Base-by-base conservation (phyloP, 2,888 invertebrate species). In the Ennomos quercinarius region DNA sequence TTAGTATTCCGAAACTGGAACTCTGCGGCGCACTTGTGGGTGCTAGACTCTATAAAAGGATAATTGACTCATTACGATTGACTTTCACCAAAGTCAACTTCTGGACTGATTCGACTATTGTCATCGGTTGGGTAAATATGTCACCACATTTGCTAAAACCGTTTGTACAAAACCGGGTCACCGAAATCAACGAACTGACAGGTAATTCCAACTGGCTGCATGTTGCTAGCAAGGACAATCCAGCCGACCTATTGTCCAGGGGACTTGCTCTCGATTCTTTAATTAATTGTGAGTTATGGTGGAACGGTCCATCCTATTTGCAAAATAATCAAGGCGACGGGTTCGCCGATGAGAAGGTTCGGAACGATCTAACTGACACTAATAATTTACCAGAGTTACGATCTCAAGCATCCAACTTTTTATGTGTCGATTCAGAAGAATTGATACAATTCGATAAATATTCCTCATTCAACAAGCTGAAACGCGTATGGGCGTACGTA, bases 281-380 rank as follows among this genome's bases (percentile, higher is more conserved):
- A 8, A 13, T 8, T 10, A 4, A 38, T 9, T 36, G 13, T 0
- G 27, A 11, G n/a, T 40, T 57, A 11, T 64, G 61, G 61, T 57
- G 54, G 59, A n/a, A 54, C 9, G 57, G 61, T 2, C 61, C 61
- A 12, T 35, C 37, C 5, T 54, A 47, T 11, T n/a, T 57, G 8
- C 39, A n/a, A 12, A 12, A 40, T 27, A 1, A 11, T 10, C 9
- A 9, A 11, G 1, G 17, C 17, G 17, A 17, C 4, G 17, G 17
- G 17, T 17, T 17, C 4, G 17, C 1, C 4, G 4, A 1, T 17
- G 17, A 17, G 17, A 17, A 4, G 17, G 1, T 45, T 45, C 35
- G 11, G 1, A 17, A 43, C 13, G 13, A 27, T 3, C 1, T 27
- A 10, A 5, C 12, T 9, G 13, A 9, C 9, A 41, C 8, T 13